These are phyloP conservation scores for Drosophila teissieri DNA, from an alignment of 1,140 invertebrate species.

Conservation along the genomic window DNA sequence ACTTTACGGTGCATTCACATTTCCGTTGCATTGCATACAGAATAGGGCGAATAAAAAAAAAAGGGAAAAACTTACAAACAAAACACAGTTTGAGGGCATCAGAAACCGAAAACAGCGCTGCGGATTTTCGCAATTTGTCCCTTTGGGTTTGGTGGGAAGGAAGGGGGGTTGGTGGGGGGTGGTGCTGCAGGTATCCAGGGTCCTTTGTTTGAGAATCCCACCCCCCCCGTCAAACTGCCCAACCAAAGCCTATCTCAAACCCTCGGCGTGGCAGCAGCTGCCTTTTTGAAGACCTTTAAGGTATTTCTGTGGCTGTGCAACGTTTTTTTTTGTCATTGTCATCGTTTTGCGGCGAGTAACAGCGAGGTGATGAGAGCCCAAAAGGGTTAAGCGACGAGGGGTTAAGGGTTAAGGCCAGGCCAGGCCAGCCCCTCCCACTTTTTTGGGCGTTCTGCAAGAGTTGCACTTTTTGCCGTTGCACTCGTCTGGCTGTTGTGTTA, in stretches of 20 bases:
- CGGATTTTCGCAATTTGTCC: conserved; percentile 68
- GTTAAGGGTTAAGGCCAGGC: background rate
- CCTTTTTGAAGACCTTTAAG: conserved; percentile 56
- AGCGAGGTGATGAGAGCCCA: conserved; percentile 2
- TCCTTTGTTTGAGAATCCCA: conserved; percentile 36
- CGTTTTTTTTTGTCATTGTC: conserved; percentile 72
- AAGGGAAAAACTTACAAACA: conserved; percentile 27
- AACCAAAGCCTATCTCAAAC: conserved; percentile 11
- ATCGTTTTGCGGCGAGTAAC: conserved; percentile 48
- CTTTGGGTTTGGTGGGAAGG: background rate
- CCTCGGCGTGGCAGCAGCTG: background rate
- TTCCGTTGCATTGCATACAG: conserved; percentile 76
- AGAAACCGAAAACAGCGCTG: conserved; percentile 48
- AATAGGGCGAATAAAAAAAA: conserved; percentile 10
- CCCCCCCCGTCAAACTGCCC: background rate
- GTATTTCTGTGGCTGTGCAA: conserved; percentile 66
- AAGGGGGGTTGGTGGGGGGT: background rate
- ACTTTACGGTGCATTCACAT: conserved; percentile 83
- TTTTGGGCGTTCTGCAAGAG: conserved; percentile 70
- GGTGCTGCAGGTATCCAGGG: background rate
- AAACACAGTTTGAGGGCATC: conserved; percentile 45
- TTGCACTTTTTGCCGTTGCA: conserved; percentile 73
- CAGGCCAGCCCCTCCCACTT: conserved; percentile 7
- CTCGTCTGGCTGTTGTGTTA: conserved; percentile 61
- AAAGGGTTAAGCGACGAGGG: conserved; percentile 14